phyloP scores from a whole-genome alignment of 2,113 vertebrate species.

The Chaenocephalus aceratus region DNA sequence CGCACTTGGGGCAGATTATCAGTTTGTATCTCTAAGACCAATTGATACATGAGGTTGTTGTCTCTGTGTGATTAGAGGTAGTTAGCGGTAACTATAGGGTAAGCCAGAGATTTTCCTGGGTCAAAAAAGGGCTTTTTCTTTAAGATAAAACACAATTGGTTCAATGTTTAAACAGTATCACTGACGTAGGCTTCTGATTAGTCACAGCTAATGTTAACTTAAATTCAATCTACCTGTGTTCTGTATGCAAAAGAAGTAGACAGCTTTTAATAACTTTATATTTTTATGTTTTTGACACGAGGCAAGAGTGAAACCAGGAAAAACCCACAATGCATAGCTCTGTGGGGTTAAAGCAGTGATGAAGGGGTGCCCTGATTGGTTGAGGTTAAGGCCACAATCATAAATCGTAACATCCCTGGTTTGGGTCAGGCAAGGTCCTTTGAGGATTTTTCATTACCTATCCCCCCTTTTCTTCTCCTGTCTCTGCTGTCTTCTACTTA shows the following conservation, averaged over 20 bases:
- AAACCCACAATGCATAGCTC: background rate
- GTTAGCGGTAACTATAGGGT: conserved; percentile 4
- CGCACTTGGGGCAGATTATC: background rate
- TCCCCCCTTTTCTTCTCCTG: background rate
- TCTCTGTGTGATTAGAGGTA: background rate
- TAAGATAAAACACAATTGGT: background rate
- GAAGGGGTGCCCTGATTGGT: background rate
- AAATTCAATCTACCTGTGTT: background rate
- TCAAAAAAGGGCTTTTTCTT: background rate
- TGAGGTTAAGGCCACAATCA: too few species aligned
- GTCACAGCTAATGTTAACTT: background rate
- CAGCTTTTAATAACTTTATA: background rate
- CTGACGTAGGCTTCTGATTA: background rate
- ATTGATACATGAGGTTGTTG: background rate
- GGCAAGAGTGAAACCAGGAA: background rate
- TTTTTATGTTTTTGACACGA: background rate
- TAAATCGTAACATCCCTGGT: background rate
- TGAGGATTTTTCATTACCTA: background rate
- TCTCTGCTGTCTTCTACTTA: background rate
- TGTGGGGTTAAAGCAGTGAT: conserved; percentile 3
- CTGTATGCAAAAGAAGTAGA: too few species aligned
- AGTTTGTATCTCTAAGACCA: conserved; percentile 3
- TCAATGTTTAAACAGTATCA: background rate
- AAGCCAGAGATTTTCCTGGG: background rate
- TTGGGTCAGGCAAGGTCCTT: background rate